Evolutionary conservation across 2,888 invertebrate genomes (phyloP), one percentile per base, ranked within the genome.

Genomic region (Cheilosia vulpina): DNA sequence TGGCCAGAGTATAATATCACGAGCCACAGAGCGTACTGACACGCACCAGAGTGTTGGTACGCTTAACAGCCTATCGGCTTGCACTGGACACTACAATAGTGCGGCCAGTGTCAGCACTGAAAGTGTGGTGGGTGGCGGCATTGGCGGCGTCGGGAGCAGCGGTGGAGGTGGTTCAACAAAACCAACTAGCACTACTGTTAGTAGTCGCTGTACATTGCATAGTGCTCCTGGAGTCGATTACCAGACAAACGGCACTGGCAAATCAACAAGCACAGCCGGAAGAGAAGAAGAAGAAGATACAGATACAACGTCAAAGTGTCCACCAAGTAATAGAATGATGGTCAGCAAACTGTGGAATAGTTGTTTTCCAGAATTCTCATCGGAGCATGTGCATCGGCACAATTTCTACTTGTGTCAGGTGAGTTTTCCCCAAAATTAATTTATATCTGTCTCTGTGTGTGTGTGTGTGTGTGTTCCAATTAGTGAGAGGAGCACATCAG

Each of bases 291-390:
- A 90, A 82, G 90, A 90, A 76, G 90, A 91, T 41, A 87, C 87
- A 63, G 90, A 90, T 87, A 89, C 89, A 88, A 89, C 90, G 87
- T 88, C 89, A 77, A 90, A 88, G 87, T 90, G 90, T 88, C 88
- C 91, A 87, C 90, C 90, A 84, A 89, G 90, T 73, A 90, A 90
- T 81, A 92, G 91, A 90, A 92, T 91, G 91, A 92, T 92, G 92
- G 92, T 92, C 88, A 92, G 92, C 89, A 92, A 92, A 90, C 87
- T 92, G 89, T 92, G 92, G 92, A 92, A 92, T 79, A 92, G 91
- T 79, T 92, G 92, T 88, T 92, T 92, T 87, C 92, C 92, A 88
- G 92, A 92, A 87, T 91, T 92, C 76, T 90, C 91, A 27, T 90
- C 91, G 87, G 91, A 91, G 76, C 92, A 91, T 87, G 92, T 92